Conservation (phyloP, 2,113 vertebrate genomes). For the Saguinus imperator region DNA sequence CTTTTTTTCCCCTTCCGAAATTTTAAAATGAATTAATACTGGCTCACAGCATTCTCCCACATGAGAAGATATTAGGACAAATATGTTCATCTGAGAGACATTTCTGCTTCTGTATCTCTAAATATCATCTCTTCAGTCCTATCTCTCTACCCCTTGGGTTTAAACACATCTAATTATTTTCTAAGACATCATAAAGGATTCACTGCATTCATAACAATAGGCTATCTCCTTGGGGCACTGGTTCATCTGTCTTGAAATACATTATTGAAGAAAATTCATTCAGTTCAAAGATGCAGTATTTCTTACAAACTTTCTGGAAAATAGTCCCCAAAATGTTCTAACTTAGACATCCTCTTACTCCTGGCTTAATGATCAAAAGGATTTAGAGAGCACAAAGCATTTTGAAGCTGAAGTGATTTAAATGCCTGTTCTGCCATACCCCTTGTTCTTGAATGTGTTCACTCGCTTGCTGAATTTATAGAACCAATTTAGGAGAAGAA, state of each 20-base stretch:
- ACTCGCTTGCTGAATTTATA: slow-evolving; percentile 59
- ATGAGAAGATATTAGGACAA: not conserved
- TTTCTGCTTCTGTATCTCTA: not conserved
- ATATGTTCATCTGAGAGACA: not conserved
- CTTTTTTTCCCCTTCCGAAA: not conserved
- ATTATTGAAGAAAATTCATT: slow-evolving; percentile 12
- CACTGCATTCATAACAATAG: not conserved
- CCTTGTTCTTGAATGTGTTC: slow-evolving; percentile 38
- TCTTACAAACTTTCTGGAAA: slow-evolving; percentile 45
- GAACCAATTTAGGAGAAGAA: slow-evolving; percentile 52
- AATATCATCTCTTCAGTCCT: not conserved
- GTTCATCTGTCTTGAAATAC: slow-evolving; percentile 33
- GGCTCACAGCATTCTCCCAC: not conserved
- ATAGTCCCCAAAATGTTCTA: slow-evolving; percentile 55
- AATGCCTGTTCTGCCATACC: not conserved
- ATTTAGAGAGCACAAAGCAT: slow-evolving; percentile 33
- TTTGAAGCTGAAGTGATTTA: slow-evolving; percentile 61
- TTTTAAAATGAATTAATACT: not conserved
- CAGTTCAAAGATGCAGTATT: slow-evolving; percentile 9
- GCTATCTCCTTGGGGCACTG: not conserved
- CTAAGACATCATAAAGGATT: slow-evolving; percentile 2
- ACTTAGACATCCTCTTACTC: slow-evolving; percentile 27
- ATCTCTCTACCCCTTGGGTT: not conserved
- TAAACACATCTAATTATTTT: slow-evolving; percentile 39
- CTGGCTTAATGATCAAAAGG: slow-evolving; percentile 59